Percentiles rank a stretch among this genome's conserved stretches.
phyloP scores from a whole-genome alignment of 2,113 vertebrate genomes.

The Athene noctua region DNA sequence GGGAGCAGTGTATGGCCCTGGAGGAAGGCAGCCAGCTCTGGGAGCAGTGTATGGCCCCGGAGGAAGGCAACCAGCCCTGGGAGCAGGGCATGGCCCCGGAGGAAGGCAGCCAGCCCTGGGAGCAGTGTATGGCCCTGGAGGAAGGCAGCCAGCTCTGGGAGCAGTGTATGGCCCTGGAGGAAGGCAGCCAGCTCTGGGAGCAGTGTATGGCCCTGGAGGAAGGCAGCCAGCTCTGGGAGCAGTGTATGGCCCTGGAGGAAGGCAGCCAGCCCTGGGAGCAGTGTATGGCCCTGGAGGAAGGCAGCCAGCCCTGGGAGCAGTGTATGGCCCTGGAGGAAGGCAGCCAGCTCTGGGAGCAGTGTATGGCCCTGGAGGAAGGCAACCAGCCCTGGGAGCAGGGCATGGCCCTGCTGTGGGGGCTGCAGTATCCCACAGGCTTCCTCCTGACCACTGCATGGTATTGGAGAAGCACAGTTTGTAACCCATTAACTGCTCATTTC shows the following conservation, averaged over 20 bases:
- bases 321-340: neutral
- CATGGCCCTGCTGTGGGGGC: neutral
- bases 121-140: neutral
- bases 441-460: neutral
- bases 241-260: no score
- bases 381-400: neutral
- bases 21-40: no score
- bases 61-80: neutral
- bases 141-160: neutral
- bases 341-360: neutral
- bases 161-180: no score
- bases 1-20: neutral
- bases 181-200: no score
- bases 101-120: neutral
- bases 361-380: accelerated
- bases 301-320: neutral
- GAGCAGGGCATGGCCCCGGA: neutral
- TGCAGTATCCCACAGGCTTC: neutral
- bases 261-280: no score
- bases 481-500: neutral
- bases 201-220: no score
- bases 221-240: no score
- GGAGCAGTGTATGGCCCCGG: no score
- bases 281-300: no score
- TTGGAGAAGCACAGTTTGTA: neutral